Evolutionary conservation across 2,113 vertebrate genomes (phyloP).

Genomic region (Podilymbus podiceps): DNA sequence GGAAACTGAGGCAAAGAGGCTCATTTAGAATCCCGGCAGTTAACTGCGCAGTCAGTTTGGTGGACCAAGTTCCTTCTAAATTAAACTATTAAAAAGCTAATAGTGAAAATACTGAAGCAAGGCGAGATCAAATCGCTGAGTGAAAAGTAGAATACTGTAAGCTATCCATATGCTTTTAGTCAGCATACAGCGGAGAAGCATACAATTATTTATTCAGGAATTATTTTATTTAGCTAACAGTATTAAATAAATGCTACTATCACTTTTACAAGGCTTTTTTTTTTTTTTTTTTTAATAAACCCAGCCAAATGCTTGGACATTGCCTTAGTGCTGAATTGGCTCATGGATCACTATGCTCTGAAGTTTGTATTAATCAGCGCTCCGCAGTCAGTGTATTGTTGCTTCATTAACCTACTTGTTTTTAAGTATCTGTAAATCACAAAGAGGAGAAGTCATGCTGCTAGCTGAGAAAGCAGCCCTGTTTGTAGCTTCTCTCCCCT

Average conservation of each 20-base stretch:
- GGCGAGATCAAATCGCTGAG: not conserved
- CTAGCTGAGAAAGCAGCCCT: constrained; percentile 43
- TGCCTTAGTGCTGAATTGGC: not conserved
- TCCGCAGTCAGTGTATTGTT: constrained; percentile 40
- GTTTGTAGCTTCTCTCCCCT: constrained; percentile 7
- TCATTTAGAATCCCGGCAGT: not conserved
- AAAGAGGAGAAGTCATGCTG: constrained; percentile 57
- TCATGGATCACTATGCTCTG: constrained; percentile 7
- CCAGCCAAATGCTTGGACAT: not conserved
- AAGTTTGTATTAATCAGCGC: constrained; percentile 57
- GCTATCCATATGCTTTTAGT: not conserved
- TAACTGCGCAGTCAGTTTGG: not conserved
- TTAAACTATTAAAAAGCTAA: not conserved
- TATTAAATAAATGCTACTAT: not conserved
- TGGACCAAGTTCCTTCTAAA: not conserved
- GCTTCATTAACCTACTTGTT: constrained; percentile 71
- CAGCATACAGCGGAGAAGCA: not conserved
- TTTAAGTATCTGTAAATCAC: constrained; percentile 63
- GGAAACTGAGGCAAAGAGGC: not conserved
- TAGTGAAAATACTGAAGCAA: not conserved
- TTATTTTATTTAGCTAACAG: not conserved
- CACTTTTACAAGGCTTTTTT: not conserved
- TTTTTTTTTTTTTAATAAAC: not conserved
- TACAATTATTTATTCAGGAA: not conserved
- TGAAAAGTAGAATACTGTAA: not conserved